A percentile compares a stretch with the other conserved stretches of the same genome.
Conservation (phyloP, 2,888 invertebrate genomes). For the Autographa pulchrina region DNA sequence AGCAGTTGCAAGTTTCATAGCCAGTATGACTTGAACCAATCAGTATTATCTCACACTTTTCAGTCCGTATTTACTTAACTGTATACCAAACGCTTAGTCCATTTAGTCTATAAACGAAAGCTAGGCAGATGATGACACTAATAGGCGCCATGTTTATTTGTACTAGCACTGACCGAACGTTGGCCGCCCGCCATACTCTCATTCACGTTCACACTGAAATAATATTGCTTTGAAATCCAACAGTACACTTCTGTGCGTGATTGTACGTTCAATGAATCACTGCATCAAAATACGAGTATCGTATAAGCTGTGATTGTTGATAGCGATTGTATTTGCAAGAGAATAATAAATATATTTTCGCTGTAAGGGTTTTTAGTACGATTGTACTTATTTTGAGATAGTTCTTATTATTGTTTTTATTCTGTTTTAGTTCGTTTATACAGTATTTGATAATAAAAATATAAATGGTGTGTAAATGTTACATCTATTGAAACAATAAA, state of each 20-base stretch:
- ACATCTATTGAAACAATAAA: too few species aligned
- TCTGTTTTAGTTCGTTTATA: not conserved
- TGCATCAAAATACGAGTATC: conserved; percentile 44
- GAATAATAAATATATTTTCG: conserved; percentile 3
- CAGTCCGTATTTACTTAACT: too few species aligned
- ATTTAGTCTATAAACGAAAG: not conserved
- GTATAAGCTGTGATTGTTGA: conserved; percentile 43
- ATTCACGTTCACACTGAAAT: conserved; percentile 33
- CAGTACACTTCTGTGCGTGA: conserved; percentile 37
- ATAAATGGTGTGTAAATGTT: too few species aligned
- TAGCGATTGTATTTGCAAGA: conserved; percentile 17
- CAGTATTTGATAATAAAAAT: too few species aligned
- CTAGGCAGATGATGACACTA: not conserved
- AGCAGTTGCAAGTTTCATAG: too few species aligned
- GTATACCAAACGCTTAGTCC: not conserved
- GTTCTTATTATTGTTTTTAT: not conserved
- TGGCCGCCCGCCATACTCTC: conserved; percentile 43
- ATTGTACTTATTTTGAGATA: not conserved
- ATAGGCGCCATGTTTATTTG: conserved; percentile 47
- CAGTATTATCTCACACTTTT: too few species aligned
- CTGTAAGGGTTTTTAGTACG: not conserved
- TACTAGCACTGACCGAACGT: conserved; percentile 11
- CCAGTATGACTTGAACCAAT: too few species aligned
- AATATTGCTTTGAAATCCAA: conserved; percentile 44
- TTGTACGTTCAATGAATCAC: conserved; percentile 56